Percentiles rank a stretch among this genome's conserved stretches.
phyloP scores from a whole-genome alignment of 1,140 invertebrate species.

The Leptestheria dahalacensis region DNA sequence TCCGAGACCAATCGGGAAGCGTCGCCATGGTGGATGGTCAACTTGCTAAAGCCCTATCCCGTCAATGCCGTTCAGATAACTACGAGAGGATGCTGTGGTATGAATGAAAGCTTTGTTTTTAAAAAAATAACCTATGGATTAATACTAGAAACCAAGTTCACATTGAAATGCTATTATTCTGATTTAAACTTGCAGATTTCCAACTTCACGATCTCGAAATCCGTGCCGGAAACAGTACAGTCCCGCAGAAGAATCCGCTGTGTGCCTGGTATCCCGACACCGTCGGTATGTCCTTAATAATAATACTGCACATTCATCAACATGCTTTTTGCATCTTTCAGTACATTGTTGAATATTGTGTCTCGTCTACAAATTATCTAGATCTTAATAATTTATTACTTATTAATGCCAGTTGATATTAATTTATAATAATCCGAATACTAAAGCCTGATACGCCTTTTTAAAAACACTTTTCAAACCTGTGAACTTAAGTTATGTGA shows the following conservation, averaged over 20 bases:
- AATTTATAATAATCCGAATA: too few species aligned
- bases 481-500: too few species aligned
- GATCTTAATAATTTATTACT: too few species aligned
- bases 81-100: conserved; percentile 68
- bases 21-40: conserved; percentile 82
- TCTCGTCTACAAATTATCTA: too few species aligned
- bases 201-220: conserved; percentile 81
- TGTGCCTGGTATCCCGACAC: conserved; percentile 87
- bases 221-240: conserved; percentile 74
- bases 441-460: too few species aligned
- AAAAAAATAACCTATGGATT: too few species aligned
- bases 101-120: neutral
- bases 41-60: conserved; percentile 63
- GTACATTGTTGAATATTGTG: too few species aligned
- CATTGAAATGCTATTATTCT: neutral
- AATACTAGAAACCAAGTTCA: too few species aligned
- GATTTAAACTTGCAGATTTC: conserved; percentile 19
- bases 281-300: conserved; percentile 63
- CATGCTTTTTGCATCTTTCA: too few species aligned
- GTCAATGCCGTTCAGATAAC: conserved; percentile 70
- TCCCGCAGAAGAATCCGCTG: conserved; percentile 68
- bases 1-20: conserved; percentile 74
- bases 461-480: too few species aligned
- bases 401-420: neutral
- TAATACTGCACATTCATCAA: too few species aligned